These are phyloP conservation scores for Chrysolina americana DNA, from an alignment of 2,888 invertebrate species.

Conservation along the genomic window DNA sequence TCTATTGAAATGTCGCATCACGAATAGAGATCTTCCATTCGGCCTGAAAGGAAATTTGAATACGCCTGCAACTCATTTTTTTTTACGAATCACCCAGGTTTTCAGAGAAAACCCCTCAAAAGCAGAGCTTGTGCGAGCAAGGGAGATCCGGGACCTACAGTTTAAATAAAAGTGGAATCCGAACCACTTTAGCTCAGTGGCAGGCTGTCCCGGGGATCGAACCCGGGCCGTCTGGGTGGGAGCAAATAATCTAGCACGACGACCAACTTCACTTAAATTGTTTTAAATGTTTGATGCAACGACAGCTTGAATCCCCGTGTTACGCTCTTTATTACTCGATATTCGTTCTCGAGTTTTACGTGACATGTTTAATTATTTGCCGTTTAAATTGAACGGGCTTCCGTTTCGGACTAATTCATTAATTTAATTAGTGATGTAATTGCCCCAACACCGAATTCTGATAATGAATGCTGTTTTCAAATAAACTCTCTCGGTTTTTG, in stretches of 20 bases:
- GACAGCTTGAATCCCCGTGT: slow-evolving; percentile 35
- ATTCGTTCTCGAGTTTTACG: slow-evolving; percentile 42
- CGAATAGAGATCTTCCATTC: not conserved
- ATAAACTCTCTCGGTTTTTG: slow-evolving; percentile 8
- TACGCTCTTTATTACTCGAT: slow-evolving; percentile 39
- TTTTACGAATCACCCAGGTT: too few relatives aligned
- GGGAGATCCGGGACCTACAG: too few relatives aligned
- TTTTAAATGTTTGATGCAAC: slow-evolving; percentile 46
- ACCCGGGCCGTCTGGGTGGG: too few relatives aligned
- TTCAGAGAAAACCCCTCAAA: too few relatives aligned
- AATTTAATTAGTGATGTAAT: slow-evolving; percentile 44
- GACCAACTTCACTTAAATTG: slow-evolving; percentile 43
- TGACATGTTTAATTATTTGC: slow-evolving; percentile 46
- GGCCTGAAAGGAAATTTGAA: slow-evolving; percentile 35
- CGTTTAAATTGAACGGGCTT: slow-evolving; percentile 36
- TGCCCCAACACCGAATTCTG: slow-evolving; percentile 32
- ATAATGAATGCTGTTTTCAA: slow-evolving; percentile 36
- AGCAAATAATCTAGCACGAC: too few relatives aligned
- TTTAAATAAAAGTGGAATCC: too few relatives aligned
- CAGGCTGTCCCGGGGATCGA: too few relatives aligned
- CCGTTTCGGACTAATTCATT: slow-evolving; percentile 41
- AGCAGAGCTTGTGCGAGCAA: too few relatives aligned
- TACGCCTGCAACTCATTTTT: slow-evolving; percentile 37
- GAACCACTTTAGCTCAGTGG: too few relatives aligned
- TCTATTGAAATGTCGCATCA: not conserved